Base-by-base conservation (phyloP, 2,888 invertebrate genomes). In the Hirtodrosophila duncani region DNA sequence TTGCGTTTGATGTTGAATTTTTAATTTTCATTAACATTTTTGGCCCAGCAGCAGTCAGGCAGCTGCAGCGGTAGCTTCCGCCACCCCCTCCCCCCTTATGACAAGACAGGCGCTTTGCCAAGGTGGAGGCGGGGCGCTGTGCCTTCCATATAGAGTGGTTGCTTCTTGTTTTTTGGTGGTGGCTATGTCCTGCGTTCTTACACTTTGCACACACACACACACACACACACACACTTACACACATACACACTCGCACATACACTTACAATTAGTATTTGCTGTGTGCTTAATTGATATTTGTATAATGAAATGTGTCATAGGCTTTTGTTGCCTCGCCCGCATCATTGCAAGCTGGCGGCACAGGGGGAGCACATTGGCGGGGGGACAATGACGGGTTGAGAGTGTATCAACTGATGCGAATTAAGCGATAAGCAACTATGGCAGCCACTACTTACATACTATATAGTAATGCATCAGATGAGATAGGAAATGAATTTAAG, bases 21-120 rank as follows among this genome's bases (percentile, higher is more conserved):
- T 75, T 80, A 81, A 75, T 75, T 78, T 75, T 75, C 75, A 75
- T 75, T 75, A 75, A 81, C 69, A 70, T 72, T 72, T 63, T n/a
- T n/a, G n/a, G n/a, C n/a, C n/a, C n/a, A n/a, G 48, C 58, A 50
- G 58, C 66, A 64, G 63, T 63, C 52, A 53, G 63, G 21, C 66
- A 9, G 43, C 45, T 42, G 39, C 37, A 38, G 44, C 20, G 5
- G 5, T 6, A 20, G 20, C 20, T 20, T 6, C 4, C 20, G 7
- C 5, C 4, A 5, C 20, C 20, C 20, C 4, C 20, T 6, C n/a
- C n/a, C n/a, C 67, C 68, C 75, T 66, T 70, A 53, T 51, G 51
- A 45, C 31, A 41, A 41, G 10, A 20, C 29, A 16, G 14, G 3
- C n/a, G 9, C 8, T 5, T 7, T 33, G 2, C 9, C 13, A 14